Base-by-base conservation (phyloP, 2,888 invertebrate species). In the Brachyptera putata region DNA sequence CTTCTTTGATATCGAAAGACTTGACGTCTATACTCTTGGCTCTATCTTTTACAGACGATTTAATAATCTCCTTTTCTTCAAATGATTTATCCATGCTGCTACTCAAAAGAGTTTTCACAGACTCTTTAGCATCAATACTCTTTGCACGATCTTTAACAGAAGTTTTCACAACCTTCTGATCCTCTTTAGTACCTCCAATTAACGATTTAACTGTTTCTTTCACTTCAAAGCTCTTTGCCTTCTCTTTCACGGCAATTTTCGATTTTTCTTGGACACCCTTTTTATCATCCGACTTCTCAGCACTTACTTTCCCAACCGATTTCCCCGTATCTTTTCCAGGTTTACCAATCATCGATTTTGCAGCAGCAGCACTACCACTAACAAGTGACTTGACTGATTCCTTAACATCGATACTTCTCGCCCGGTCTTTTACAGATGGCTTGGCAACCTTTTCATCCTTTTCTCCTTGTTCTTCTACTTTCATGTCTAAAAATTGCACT, bases 241-340 rank as follows among this genome's bases (percentile, higher is more conserved):
- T 58, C 30, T 48, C 55, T 18, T 26, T 65, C 60, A 21, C 65
- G 63, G 16, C 63, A 64, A 3, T 26, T 56, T 34, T 64, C 61
- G 2, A 13, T 37, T 56, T 56, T 25, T 57, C n/a, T 24, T 30
- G 30, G 5, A 7, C 30, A 5, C 30, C 11, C 30, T 30, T 30
- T 11, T 46, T 24, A 4, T 46, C 22, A 11, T 41, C 41, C 4
- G 41, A 21, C 2, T 9, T 9, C 2, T 16, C 18, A 9, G 41
- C 16, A 9, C 14, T 16, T 3, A 11, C 41, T 41, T 41, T 41
- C 2, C 18, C n/a, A 5, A 41, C 41, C 16, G 41, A 18, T 41
- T 41, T 41, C 21, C 21, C 21, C 41, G 41, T 41, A 16, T 41
- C 41, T 41, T 41, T 9, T 7, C 7, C n/a, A 13, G 41, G 4